These are phyloP conservation scores for Oreochromis tanganicae DNA, from an alignment of 2,113 vertebrate genomes.

Conservation along the genomic window DNA sequence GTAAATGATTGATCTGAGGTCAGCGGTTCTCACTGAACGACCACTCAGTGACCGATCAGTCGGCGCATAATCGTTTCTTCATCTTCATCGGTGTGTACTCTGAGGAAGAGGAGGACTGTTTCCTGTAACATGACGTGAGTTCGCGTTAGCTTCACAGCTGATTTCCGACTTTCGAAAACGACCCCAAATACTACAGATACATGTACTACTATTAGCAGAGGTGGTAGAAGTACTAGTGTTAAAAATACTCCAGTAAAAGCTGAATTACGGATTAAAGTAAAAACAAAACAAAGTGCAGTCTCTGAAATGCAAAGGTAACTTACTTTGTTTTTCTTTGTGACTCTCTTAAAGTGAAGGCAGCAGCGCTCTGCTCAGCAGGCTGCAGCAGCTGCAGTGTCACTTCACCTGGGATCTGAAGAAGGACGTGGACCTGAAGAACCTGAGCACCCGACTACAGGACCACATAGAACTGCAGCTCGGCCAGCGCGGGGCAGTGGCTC, in stretches of 20 bases:
- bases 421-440: too few relatives aligned
- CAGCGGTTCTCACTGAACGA: not conserved
- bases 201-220: not conserved
- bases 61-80: accelerated
- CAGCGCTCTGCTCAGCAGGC: too few relatives aligned
- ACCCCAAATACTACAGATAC: not conserved
- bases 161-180: accelerated
- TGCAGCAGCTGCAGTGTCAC: too few relatives aligned
- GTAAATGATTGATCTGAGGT: not conserved
- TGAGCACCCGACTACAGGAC: too few relatives aligned
- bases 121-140: not conserved
- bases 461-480: too few relatives aligned
- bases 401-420: too few relatives aligned
- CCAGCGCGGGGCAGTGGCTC: too few relatives aligned
- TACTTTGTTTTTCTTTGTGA: too few relatives aligned
- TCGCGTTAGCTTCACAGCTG: not conserved
- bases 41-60: not conserved
- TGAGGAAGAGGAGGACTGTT: not conserved
- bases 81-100: not conserved
- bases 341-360: too few relatives aligned
- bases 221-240: not conserved
- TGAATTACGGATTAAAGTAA: accelerated
- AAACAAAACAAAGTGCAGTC: not conserved
- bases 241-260: not conserved
- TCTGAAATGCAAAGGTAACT: not conserved